Evolutionary conservation across 2,797 vertebrate genomes (phyloP).

Genomic region (Lutjanus campechanus): DNA sequence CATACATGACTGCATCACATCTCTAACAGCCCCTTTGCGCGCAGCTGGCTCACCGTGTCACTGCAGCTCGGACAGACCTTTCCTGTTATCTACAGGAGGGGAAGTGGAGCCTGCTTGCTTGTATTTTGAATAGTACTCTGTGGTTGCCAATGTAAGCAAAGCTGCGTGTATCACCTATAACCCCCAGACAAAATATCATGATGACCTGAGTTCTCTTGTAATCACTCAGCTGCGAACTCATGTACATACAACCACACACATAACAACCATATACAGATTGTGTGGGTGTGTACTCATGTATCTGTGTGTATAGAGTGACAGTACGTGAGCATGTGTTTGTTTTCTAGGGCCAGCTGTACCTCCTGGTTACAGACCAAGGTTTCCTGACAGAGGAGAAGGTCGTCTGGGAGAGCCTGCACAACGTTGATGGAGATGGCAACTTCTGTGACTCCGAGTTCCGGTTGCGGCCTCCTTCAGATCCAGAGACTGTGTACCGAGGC

Average conservation of each 20-base stretch:
- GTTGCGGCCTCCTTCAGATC: constrained; percentile 95
- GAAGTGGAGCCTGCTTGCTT: constrained; percentile 61
- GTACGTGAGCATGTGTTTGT: constrained; percentile 22
- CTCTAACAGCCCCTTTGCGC: constrained; percentile 9
- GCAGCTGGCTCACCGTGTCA: constrained; percentile 39
- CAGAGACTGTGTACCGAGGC: constrained; percentile 95
- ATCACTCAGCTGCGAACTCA: constrained; percentile 27
- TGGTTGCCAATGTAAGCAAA: constrained; percentile 64
- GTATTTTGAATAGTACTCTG: constrained; percentile 45
- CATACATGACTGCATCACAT: not conserved
- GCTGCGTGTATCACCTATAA: constrained; percentile 43
- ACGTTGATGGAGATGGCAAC: constrained; percentile 97
- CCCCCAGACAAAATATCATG: constrained; percentile 31
- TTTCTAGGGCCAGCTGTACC: constrained; percentile 94
- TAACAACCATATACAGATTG: not conserved
- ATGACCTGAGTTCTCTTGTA: constrained; percentile 4
- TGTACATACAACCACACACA: not conserved
- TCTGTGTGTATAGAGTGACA: not conserved
- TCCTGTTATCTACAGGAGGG: constrained; percentile 78
- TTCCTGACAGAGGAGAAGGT: constrained; percentile 99
- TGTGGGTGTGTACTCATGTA: not conserved
- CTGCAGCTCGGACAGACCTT: constrained; percentile 58
- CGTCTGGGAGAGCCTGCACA: constrained; percentile 99
- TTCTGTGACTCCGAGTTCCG: constrained; percentile 98
- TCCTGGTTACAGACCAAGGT: constrained; percentile 98